A percentile compares a stretch with the other conserved stretches of the same genome.
Evolutionary conservation across 1,140 invertebrate species (phyloP).

Genomic region (Venturia canescens): DNA sequence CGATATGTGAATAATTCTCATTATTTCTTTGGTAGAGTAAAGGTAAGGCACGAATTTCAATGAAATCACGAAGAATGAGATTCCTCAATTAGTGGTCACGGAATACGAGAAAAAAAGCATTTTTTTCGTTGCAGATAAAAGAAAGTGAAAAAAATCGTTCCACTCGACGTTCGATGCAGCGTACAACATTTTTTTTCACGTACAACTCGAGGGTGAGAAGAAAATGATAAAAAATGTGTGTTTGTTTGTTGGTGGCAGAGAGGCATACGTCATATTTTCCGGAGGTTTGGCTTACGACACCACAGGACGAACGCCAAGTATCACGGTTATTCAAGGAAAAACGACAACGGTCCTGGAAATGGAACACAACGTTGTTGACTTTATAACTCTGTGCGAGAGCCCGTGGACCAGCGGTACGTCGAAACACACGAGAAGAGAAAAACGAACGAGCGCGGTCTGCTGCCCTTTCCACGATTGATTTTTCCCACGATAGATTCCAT

Average conservation of each 20-base stretch:
- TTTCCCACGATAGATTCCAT: neutral
- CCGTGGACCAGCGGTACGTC: conserved; percentile 92
- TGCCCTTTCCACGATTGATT: neutral
- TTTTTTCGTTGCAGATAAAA: too few species aligned
- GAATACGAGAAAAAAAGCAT: too few species aligned
- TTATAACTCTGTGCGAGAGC: conserved; percentile 95
- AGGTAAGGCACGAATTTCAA: too few species aligned
- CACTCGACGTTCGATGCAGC: too few species aligned
- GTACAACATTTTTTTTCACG: neutral
- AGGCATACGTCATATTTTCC: conserved; percentile 95
- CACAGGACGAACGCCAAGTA: conserved; percentile 92
- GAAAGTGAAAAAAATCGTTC: too few species aligned
- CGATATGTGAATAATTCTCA: too few species aligned
- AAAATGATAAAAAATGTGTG: conserved; percentile 4
- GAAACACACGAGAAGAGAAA: neutral
- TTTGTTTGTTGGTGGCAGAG: conserved; percentile 76
- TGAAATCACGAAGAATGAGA: too few species aligned
- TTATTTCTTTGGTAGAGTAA: too few species aligned
- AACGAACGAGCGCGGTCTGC: neutral
- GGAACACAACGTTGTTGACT: conserved; percentile 99
- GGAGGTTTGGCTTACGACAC: conserved; percentile 95
- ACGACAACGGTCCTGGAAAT: conserved; percentile 98
- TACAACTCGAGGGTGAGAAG: neutral
- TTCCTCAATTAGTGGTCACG: too few species aligned
- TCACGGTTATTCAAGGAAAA: conserved; percentile 96